A percentile compares a stretch with the other conserved stretches of the same genome.
Evolutionary conservation across 2,888 invertebrate genomes (phyloP).

Genomic region (Lycaena phlaeas): DNA sequence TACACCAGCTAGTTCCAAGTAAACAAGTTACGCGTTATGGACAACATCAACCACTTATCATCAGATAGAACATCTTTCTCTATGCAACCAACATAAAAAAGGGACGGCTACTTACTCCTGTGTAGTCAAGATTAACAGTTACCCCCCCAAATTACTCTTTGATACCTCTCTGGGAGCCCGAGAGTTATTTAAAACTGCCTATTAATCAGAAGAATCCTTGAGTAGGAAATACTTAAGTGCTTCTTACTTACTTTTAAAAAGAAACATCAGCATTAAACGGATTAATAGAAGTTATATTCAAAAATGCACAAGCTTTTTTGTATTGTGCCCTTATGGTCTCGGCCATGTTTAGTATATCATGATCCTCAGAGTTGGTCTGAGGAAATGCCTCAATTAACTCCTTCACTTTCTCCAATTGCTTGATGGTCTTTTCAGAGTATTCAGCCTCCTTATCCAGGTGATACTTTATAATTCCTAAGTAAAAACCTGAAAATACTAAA

Average conservation of each 20-base stretch:
- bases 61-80: too few relatives aligned
- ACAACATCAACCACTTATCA: too few relatives aligned
- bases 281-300: conserved; percentile 73
- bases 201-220: too few relatives aligned
- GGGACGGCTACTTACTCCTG: too few relatives aligned
- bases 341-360: conserved; percentile 76
- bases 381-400: conserved; percentile 78
- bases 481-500: conserved; percentile 74
- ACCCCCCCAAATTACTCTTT: too few relatives aligned
- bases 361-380: conserved; percentile 72
- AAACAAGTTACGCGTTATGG: too few relatives aligned
- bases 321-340: conserved; percentile 78
- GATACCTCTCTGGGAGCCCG: too few relatives aligned
- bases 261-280: conserved; percentile 73
- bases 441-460: conserved; percentile 44
- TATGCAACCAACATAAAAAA: too few relatives aligned
- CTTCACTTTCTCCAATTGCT: conserved; percentile 70
- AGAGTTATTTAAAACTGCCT: too few relatives aligned
- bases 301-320: conserved; percentile 77
- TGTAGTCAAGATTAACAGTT: too few relatives aligned
- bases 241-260: conserved; percentile 57
- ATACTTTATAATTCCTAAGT: conserved; percentile 74
- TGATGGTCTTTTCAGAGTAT: conserved; percentile 67
- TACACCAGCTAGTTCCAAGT: too few relatives aligned
- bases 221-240: too few relatives aligned